Conservation (phyloP, 2,888 invertebrate genomes). For the Sipha maydis region DNA sequence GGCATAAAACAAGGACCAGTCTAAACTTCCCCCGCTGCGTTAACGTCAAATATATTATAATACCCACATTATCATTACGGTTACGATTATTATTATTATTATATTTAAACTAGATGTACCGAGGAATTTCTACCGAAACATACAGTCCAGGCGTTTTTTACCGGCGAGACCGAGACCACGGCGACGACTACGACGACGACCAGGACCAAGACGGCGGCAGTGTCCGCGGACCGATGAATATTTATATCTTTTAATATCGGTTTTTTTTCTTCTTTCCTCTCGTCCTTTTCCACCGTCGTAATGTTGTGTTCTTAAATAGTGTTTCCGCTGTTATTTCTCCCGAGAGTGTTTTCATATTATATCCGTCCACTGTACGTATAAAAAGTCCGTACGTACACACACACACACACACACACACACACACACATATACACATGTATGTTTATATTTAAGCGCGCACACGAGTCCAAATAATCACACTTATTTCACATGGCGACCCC, state of each 20-base stretch:
- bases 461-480: slow-evolving; percentile 38
- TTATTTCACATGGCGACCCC: slow-evolving; percentile 48
- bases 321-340: slow-evolving; percentile 23
- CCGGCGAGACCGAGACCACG: not conserved
- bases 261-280: not conserved
- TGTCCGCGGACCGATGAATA: slow-evolving; percentile 31
- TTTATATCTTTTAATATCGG: slow-evolving; percentile 39
- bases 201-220: not conserved
- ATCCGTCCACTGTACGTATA: not conserved
- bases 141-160: not conserved
- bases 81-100: slow-evolving; percentile 50
- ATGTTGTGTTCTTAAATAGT: slow-evolving; percentile 28
- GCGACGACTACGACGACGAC: not conserved
- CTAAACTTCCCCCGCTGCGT: slow-evolving; percentile 59
- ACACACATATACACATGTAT: no score
- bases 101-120: slow-evolving; percentile 56
- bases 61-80: slow-evolving; percentile 60
- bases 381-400: not conserved
- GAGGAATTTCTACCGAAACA: slow-evolving; percentile 44
- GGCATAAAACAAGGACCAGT: slow-evolving; percentile 62
- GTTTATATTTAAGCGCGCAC: not conserved
- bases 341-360: not conserved
- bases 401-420: no score
- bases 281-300: slow-evolving; percentile 7
- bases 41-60: slow-evolving; percentile 61